These are phyloP conservation scores for Phorcus lineatus DNA, from an alignment of 2,888 invertebrate genomes.

Conservation along the genomic window DNA sequence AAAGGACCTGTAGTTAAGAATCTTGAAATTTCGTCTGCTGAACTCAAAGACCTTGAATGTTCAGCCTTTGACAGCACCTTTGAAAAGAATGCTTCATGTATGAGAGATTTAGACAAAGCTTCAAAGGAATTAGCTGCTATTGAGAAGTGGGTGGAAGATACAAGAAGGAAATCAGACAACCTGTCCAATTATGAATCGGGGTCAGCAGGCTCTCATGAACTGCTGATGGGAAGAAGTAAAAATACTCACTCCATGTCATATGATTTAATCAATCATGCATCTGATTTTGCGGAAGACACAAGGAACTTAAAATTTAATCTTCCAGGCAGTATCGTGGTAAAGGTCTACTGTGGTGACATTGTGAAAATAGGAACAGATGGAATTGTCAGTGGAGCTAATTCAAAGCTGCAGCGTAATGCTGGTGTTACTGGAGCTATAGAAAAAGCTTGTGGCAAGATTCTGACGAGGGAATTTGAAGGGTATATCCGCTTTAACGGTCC, in stretches of 20 bases:
- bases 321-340: constrained; percentile 19
- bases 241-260: background rate
- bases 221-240: background rate
- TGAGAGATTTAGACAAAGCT: background rate
- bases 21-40: background rate
- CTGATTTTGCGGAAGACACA: no score
- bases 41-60: background rate
- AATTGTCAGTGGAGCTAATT: constrained; percentile 51
- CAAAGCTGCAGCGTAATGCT: constrained; percentile 36
- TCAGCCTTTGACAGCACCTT: background rate
- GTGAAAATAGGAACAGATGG: constrained; percentile 47
- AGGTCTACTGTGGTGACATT: constrained; percentile 46
- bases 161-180: background rate
- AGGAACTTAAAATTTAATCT: background rate
- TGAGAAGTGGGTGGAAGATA: background rate
- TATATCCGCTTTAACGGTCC: constrained; percentile 43
- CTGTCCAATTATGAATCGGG: background rate
- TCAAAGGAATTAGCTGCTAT: background rate
- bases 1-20: no score
- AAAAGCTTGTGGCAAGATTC: constrained; percentile 42
- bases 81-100: background rate
- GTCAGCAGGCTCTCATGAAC: background rate
- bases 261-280: no score
- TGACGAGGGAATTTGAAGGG: constrained; percentile 49
- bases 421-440: constrained; percentile 48